Evolutionary conservation across 2,888 invertebrate species (phyloP).

Genomic region (Drosophila nr. perissopoda): DNA sequence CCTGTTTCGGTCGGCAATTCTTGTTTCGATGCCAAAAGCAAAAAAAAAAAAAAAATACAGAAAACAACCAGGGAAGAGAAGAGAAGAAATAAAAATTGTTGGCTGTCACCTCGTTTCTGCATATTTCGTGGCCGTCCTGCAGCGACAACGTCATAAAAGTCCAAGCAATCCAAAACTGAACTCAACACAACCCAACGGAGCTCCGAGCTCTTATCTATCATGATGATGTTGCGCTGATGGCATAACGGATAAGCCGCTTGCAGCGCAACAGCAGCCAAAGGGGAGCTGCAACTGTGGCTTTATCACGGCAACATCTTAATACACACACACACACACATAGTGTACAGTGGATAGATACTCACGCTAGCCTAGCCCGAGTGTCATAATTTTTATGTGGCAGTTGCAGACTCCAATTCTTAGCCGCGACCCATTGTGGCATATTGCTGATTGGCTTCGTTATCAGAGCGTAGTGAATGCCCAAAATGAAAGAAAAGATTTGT

Average conservation of each 20-base stretch:
- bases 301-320: slow-evolving; percentile 57
- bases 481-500: slow-evolving; percentile 18
- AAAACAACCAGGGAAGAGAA: neutral
- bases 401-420: slow-evolving; percentile 6
- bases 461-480: slow-evolving; percentile 36
- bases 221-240: slow-evolving; percentile 76
- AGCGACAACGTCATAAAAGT: slow-evolving; percentile 61
- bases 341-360: slow-evolving; percentile 17
- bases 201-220: slow-evolving; percentile 67
- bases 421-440: slow-evolving; percentile 25
- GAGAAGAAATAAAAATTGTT: slow-evolving; percentile 56
- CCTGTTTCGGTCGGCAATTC: slow-evolving; percentile 61
- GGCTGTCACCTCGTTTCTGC: slow-evolving; percentile 73
- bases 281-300: slow-evolving; percentile 22
- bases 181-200: slow-evolving; percentile 23
- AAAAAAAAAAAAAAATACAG: neutral
- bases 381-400: slow-evolving; percentile 73
- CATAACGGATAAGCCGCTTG: slow-evolving; percentile 62
- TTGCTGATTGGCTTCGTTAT: slow-evolving; percentile 69
- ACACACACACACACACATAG: slow-evolving; percentile 17
- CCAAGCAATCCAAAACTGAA: slow-evolving; percentile 31
- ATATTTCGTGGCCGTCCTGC: slow-evolving; percentile 58
- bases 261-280: slow-evolving; percentile 9
- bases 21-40: slow-evolving; percentile 40
- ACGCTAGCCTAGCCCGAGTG: slow-evolving; percentile 54